phyloP scores from a whole-genome alignment of 2,888 invertebrate species.

The Polietes domitor region DNA sequence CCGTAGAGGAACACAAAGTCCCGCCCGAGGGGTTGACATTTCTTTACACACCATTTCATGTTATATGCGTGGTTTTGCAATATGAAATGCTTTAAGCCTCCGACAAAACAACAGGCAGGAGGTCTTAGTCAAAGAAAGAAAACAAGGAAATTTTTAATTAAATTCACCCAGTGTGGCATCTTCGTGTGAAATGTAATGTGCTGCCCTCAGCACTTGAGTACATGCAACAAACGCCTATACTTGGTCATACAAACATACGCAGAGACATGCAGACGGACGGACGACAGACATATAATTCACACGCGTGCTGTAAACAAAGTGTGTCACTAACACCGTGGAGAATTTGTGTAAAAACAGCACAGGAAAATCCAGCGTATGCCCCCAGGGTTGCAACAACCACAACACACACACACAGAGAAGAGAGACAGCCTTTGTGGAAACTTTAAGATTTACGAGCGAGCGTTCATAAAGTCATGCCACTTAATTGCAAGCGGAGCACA shows the following conservation, averaged over 20 bases:
- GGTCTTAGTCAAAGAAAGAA: not conserved
- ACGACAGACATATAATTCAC: not conserved
- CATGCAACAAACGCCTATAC: not conserved
- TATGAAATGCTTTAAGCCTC: not conserved
- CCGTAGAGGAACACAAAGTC: not conserved
- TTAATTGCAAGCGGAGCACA: constrained; percentile 31
- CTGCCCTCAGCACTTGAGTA: not conserved
- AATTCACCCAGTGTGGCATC: constrained; percentile 25
- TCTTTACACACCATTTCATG: constrained; percentile 6
- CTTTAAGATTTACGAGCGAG: constrained; percentile 37
- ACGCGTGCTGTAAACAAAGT: constrained; percentile 32
- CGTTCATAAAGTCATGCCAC: constrained; percentile 33
- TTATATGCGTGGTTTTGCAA: not conserved
- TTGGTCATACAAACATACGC: not conserved
- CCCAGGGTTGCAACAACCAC: constrained; percentile 3
- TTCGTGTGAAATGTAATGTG: constrained; percentile 5
- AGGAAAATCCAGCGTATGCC: not conserved
- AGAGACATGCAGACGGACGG: not conserved
- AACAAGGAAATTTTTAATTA: constrained; percentile 20
- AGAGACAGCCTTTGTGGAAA: constrained; percentile 5
- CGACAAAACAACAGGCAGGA: not conserved
- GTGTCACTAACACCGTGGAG: constrained; percentile 32
- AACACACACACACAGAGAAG: not conserved
- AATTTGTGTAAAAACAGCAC: not conserved
- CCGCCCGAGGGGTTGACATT: not conserved